Conservation (phyloP, 2,113 vertebrate genomes). For the Phyllostomus hastatus region DNA sequence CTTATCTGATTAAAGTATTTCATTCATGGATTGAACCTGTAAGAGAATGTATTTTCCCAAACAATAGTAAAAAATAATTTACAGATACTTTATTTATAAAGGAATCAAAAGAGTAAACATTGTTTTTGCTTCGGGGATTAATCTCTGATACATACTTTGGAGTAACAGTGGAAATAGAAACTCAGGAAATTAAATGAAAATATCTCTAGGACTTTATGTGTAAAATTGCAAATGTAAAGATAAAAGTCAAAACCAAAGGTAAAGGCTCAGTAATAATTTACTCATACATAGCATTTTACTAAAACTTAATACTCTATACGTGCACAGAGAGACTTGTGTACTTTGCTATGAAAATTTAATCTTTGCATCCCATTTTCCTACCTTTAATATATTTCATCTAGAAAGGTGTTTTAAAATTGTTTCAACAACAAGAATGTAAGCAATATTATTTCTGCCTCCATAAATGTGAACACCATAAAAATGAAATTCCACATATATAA, state of each 20-base stretch:
- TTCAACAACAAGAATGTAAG: neutral
- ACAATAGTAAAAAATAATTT: neutral
- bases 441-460: neutral
- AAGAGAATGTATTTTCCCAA: neutral
- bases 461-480: neutral
- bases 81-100: neutral
- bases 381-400: neutral
- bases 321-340: neutral
- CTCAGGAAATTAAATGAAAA: neutral
- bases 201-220: neutral
- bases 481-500: neutral
- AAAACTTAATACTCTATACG: neutral
- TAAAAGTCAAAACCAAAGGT: neutral
- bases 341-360: slow-evolving; percentile 18
- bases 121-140: neutral
- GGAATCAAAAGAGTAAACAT: neutral
- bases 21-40: neutral
- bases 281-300: neutral
- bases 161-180: neutral
- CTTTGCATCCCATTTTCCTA: neutral
- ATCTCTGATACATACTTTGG: neutral
- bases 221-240: neutral
- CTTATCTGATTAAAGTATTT: neutral
- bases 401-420: neutral
- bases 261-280: neutral